A percentile compares a stretch with the other conserved stretches of the same genome.
Conservation (phyloP, 1,140 invertebrate genomes). For the Drosophila tsacasi region DNA sequence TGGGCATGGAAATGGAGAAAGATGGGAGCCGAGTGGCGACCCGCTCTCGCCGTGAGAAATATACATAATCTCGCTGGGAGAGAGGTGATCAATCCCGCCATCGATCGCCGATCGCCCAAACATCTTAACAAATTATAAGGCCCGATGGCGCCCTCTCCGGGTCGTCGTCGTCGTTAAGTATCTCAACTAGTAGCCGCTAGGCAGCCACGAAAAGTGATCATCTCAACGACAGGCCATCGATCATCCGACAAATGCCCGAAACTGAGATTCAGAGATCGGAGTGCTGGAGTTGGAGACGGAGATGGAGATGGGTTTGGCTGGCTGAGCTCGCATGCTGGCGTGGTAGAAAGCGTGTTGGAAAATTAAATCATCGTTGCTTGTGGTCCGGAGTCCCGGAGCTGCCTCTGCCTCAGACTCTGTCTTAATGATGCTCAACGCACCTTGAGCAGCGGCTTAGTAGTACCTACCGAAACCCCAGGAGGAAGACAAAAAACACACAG, state of each 20-base stretch:
- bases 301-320: background rate
- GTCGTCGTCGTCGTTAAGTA: conserved; percentile 66
- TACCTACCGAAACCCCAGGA: conserved; percentile 47
- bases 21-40: conserved; percentile 20
- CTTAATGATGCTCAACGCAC: conserved; percentile 79
- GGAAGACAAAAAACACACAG: background rate
- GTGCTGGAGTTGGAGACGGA: background rate
- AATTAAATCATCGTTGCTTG: conserved; percentile 82
- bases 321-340: conserved; percentile 57
- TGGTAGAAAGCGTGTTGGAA: conserved; percentile 82
- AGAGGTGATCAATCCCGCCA: conserved; percentile 31
- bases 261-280: conserved; percentile 7
- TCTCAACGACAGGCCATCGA: conserved; percentile 82
- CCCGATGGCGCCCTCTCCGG: conserved; percentile 50
- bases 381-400: conserved; percentile 40
- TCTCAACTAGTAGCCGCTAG: conserved; percentile 84
- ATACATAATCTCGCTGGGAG: conserved; percentile 58
- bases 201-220: conserved; percentile 81
- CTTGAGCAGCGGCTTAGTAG: conserved; percentile 73
- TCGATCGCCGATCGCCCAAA: conserved; percentile 55
- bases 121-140: conserved; percentile 82
- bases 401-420: conserved; percentile 28
- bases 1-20: conserved; percentile 6
- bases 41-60: conserved; percentile 75
- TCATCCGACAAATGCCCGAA: conserved; percentile 59